These are phyloP conservation scores for Helleia helle DNA, from an alignment of 2,888 invertebrate species.

Conservation along the genomic window DNA sequence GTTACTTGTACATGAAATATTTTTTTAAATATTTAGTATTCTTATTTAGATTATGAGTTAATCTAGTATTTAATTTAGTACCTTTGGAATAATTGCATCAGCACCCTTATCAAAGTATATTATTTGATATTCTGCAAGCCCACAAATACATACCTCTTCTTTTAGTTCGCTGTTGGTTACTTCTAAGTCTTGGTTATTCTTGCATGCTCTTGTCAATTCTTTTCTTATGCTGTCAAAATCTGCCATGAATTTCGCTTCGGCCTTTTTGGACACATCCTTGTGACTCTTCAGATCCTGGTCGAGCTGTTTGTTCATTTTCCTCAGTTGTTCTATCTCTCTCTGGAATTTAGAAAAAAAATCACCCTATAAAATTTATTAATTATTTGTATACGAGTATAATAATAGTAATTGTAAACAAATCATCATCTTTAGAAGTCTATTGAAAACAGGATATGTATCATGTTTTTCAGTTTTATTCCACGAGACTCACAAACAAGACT, in stretches of 20 bases:
- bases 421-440: too few species aligned
- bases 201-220: slow-evolving; percentile 67
- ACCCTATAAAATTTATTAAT: too few species aligned
- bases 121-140: too few species aligned
- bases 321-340: slow-evolving; percentile 52
- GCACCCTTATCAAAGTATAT: too few species aligned
- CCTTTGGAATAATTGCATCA: too few species aligned
- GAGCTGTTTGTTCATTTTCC: slow-evolving; percentile 49
- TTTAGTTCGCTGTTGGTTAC: slow-evolving; percentile 79
- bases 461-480: too few species aligned
- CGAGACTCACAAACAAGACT: too few species aligned
- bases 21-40: not conserved
- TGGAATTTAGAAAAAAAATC: slow-evolving; percentile 23
- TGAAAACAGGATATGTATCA: too few species aligned
- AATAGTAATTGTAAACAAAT: too few species aligned
- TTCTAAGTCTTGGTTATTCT: slow-evolving; percentile 76
- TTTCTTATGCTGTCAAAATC: slow-evolving; percentile 67
- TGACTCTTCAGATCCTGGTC: slow-evolving; percentile 63
- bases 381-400: too few species aligned
- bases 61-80: too few species aligned
- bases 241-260: slow-evolving; percentile 51
- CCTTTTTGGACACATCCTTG: slow-evolving; percentile 56
- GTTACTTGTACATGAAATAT: not conserved
- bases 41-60: too few species aligned
- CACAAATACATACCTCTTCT: slow-evolving; percentile 79